Evolutionary conservation across 2,888 invertebrate genomes (phyloP).

Genomic region (Polia nebulosa): DNA sequence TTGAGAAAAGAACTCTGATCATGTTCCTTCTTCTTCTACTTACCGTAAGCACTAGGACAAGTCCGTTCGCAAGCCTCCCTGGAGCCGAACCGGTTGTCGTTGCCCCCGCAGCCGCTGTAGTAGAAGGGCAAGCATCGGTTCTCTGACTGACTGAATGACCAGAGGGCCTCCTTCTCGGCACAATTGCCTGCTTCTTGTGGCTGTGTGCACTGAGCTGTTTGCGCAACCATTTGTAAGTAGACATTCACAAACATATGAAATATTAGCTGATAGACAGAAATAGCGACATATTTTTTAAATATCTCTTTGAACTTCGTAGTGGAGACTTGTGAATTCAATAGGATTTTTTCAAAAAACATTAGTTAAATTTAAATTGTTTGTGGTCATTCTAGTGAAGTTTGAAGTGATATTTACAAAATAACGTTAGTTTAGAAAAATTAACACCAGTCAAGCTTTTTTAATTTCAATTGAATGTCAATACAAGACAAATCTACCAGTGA

Average conservation of each 20-base stretch:
- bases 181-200: slow-evolving; percentile 95
- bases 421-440: background rate
- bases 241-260: slow-evolving; percentile 36
- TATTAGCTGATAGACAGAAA: slow-evolving; percentile 22
- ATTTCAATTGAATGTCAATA: background rate
- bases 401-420: slow-evolving; percentile 18
- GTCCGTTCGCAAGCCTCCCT: slow-evolving; percentile 93
- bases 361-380: too few relatives aligned
- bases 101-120: slow-evolving; percentile 97
- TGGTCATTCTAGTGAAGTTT: slow-evolving; percentile 2
- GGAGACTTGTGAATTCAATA: background rate
- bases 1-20: background rate
- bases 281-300: slow-evolving; percentile 12
- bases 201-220: slow-evolving; percentile 94
- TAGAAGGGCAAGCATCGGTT: slow-evolving; percentile 98
- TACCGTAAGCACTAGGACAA: slow-evolving; percentile 95
- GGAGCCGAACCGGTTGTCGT: slow-evolving; percentile 95
- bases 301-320: background rate
- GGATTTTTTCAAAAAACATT: background rate
- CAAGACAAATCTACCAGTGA: slow-evolving; percentile 3
- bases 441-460: background rate
- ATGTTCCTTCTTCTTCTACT: slow-evolving; percentile 90
- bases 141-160: slow-evolving; percentile 96
- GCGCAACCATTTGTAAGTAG: slow-evolving; percentile 79
- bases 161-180: slow-evolving; percentile 94